Conservation (phyloP, 2,888 invertebrate genomes). For the Sylvicola cinctus region DNA sequence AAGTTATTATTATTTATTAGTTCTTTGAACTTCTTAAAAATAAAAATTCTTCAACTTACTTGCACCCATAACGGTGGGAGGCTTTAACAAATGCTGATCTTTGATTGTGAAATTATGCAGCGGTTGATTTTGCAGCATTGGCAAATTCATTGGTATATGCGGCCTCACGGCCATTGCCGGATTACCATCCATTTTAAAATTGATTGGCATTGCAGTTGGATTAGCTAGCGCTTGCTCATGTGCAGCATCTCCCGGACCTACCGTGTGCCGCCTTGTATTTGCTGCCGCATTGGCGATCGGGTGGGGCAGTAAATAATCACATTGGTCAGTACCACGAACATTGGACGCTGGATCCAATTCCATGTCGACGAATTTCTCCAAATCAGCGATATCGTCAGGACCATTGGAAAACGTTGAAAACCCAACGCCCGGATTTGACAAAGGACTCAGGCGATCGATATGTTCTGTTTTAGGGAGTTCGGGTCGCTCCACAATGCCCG, state of each 20-base stretch:
- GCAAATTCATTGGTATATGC: slow-evolving; percentile 67
- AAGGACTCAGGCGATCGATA: slow-evolving; percentile 22
- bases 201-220: slow-evolving; percentile 18
- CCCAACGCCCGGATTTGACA: slow-evolving; percentile 17
- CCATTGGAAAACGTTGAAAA: slow-evolving; percentile 16
- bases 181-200: slow-evolving; percentile 20
- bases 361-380: slow-evolving; percentile 19
- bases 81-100: slow-evolving; percentile 83
- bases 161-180: slow-evolving; percentile 26
- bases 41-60: no score
- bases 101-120: slow-evolving; percentile 73
- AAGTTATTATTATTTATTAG: slow-evolving; percentile 7
- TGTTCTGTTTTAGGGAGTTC: slow-evolving; percentile 23
- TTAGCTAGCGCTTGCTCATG: slow-evolving; percentile 54
- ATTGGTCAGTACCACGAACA: background rate
- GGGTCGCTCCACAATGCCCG: slow-evolving; percentile 33
- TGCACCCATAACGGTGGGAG: slow-evolving; percentile 75
- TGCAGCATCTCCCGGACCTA: slow-evolving; percentile 77
- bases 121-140: slow-evolving; percentile 63
- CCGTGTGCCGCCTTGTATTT: slow-evolving; percentile 71
- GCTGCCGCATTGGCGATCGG: slow-evolving; percentile 12
- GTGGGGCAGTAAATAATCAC: slow-evolving; percentile 11
- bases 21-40: slow-evolving; percentile 1
- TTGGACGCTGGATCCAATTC: slow-evolving; percentile 15
- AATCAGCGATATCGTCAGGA: slow-evolving; percentile 20